Base-by-base conservation (phyloP, 2,797 vertebrate genomes). In the Platyrinchus mystaceus region DNA sequence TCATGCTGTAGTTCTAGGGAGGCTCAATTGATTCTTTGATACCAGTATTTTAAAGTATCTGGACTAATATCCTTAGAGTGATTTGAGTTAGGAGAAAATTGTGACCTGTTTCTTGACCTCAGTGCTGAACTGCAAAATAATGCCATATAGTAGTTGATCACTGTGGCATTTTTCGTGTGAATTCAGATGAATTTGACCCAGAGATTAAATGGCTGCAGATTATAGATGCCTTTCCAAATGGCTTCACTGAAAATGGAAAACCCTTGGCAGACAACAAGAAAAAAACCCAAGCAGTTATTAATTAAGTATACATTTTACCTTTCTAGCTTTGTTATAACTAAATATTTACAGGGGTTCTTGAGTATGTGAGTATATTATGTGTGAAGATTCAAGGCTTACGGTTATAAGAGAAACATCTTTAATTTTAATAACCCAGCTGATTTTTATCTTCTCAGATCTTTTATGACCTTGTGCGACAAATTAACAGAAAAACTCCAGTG, bases 401-500 rank as follows among this genome's bases (percentile, higher is more conserved):
- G 34, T 50, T 95, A 12, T 60, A 49, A 74, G n/a, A 60, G 37
- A 71, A 32, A 16, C 28, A 30, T 84, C 15, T 77, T 70, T 66
- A 11, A 83, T 90, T 55, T 34, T 71, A 19, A 41, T 92, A 83
- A 87, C 49, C 73, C 77, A 81, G 80, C 50, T 73, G 59, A 68
- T 46, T 83, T 88, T 84, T 97, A 1, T 96, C 3, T 97, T 97
- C 90, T 44, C 97, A 99, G 98, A 99, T 99, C 97, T 99, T 99
- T 97, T 99, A 99, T 97, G 98, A 99, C 97, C 98, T 99, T 98
- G 98, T 99, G 96, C 98, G 98, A 96, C 98, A 99, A 98, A 99
- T 99, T 98, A 99, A 99, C 98, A 99, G 98, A 98, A 99, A 99
- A 99, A 99, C 98, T 96, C 98, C 98, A 88, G 98, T 98, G 97